A percentile compares a stretch with the other conserved stretches of the same genome.
Conservation (phyloP, 1,140 invertebrate genomes). For the Steinernema khuongi region DNA sequence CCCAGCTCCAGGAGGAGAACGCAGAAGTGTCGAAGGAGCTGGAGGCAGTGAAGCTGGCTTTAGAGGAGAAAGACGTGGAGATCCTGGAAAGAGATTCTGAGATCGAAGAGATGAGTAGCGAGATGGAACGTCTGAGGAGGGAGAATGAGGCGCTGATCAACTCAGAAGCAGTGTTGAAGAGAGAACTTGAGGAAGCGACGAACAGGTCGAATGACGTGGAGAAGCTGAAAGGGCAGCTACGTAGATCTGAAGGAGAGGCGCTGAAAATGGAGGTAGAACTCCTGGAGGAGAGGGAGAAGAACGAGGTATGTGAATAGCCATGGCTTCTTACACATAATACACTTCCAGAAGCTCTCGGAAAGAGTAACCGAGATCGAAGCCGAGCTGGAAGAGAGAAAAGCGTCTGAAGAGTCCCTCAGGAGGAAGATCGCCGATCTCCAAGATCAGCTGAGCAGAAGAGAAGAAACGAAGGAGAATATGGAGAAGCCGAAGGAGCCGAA, state of each 20-base stretch:
- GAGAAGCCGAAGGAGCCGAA: background rate
- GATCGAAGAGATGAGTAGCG: background rate
- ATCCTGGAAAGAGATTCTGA: background rate
- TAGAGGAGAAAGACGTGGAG: background rate
- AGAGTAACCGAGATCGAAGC: background rate
- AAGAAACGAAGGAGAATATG: too few relatives aligned
- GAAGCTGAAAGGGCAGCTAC: background rate
- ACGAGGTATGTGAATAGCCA: background rate
- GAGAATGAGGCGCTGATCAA: slow-evolving; percentile 1
- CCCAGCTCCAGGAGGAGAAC: background rate
- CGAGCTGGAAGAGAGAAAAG: background rate
- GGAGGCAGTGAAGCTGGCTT: background rate
- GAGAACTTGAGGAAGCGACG: background rate
- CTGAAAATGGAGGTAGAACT: background rate
- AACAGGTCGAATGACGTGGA: background rate
- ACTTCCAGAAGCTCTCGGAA: background rate
- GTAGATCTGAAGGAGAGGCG: background rate
- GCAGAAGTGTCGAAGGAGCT: background rate
- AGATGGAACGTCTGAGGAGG: background rate
- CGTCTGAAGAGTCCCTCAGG: background rate
- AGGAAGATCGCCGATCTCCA: too few relatives aligned
- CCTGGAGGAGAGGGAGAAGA: background rate
- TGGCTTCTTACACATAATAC: background rate
- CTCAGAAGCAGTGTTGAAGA: too few relatives aligned
- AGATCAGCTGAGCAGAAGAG: too few relatives aligned